Evolutionary conservation across 2,113 vertebrate genomes (phyloP).

Genomic region (Parotia lawesii): DNA sequence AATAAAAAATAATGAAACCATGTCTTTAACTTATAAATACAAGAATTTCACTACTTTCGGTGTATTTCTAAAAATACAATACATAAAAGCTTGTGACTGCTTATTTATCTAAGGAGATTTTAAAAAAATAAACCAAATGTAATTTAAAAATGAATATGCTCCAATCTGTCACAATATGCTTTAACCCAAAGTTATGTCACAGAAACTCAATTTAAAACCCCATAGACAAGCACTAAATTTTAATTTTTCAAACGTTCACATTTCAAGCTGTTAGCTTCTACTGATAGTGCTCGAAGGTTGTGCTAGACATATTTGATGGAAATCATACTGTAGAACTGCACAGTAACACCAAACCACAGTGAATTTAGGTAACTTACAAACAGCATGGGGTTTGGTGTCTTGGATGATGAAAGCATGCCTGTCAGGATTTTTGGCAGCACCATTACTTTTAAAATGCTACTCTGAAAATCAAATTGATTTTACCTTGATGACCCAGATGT

Average conservation of each 20-base stretch:
- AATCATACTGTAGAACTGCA: neutral
- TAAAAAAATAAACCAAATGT: neutral
- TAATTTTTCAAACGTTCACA: neutral
- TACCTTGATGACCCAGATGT: neutral
- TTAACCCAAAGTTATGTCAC: neutral
- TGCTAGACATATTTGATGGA: neutral
- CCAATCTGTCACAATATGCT: neutral
- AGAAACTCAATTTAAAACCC: neutral
- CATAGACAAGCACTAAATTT: fast-evolving
- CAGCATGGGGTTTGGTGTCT: neutral
- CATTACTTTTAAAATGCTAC: neutral
- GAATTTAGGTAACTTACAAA: neutral
- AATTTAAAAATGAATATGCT: neutral
- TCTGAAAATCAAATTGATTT: neutral
- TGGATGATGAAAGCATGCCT: neutral
- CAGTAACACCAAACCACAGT: neutral
- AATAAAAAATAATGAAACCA: neutral
- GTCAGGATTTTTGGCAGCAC: neutral
- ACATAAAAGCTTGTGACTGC: neutral
- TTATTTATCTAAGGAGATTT: neutral
- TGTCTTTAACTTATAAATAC: neutral
- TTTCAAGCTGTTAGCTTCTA: neutral
- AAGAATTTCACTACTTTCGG: neutral
- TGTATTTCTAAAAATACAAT: neutral
- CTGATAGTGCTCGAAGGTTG: neutral